Base-by-base conservation (phyloP, 2,888 invertebrate species). In the Lasioglossum figueresi region DNA sequence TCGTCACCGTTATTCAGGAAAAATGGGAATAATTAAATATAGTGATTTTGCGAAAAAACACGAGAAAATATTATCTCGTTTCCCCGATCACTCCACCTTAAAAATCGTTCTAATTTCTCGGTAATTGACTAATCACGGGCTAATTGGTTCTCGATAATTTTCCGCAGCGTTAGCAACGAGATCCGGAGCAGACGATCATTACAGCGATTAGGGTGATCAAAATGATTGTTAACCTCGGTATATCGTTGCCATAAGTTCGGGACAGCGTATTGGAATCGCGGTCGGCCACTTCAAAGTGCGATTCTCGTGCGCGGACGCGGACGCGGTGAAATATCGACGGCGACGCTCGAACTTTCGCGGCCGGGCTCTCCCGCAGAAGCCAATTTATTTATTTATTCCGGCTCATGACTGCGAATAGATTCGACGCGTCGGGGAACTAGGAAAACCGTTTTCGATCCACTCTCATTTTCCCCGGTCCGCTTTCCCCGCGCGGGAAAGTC, bases 401-500 rank as follows among this genome's bases (percentile, higher is more conserved):
- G n/a, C 82, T 82, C 86, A 80, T 78, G 80, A 71, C 79, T 83
- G 81, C 76, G 82, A 88, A 88, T 85, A 76, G 76, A 80, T 82
- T 73, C 79, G 40, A 52, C 78, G 66, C 72, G 80, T n/a, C 68
- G 34, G 68, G 48, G 52, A 87, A 82, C 82, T 68, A 82, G 82
- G 83, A 81, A 89, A 83, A 88, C 81, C 80, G 27, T 71, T 78
- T 74, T 72, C 66, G 75, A 76, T 48, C 56, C 71, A 88, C 83
- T 88, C 81, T 87, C 86, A 74, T 85, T 88, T 85, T 85, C 52
- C 72, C 78, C 59, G 59, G 59, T 14, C 31, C n/a, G 86, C 90
- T 89, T 89, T 89, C 86, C 86, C 88, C 76, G 79, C 89, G 82
- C 80, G 90, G 86, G 89, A 89, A 89, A 88, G 82, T 84, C 40